A percentile compares a stretch with the other conserved stretches of the same genome.
These are phyloP conservation scores for Alethe castanea DNA, from an alignment of 2,113 vertebrate genomes.

Conservation along the genomic window DNA sequence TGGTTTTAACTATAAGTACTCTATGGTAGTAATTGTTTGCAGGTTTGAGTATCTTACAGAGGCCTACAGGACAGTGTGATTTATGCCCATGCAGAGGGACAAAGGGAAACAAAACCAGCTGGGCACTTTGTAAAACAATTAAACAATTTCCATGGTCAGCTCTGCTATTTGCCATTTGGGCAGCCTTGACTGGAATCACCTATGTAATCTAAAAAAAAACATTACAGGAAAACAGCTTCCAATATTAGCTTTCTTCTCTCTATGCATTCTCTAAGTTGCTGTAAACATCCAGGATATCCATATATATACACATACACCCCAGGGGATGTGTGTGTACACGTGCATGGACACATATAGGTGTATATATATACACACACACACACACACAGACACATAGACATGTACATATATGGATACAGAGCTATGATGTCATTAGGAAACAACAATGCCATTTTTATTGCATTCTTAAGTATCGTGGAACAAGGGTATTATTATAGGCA, in stretches of 20 bases:
- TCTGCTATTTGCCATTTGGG: neutral
- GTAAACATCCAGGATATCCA: constrained; percentile 20
- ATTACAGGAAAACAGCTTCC: neutral
- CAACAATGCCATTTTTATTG: constrained; percentile 33
- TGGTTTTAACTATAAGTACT: neutral
- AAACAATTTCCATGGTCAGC: neutral
- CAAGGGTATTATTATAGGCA: constrained; percentile 58
- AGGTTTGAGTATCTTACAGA: neutral
- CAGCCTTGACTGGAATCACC: neutral
- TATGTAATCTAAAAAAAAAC: neutral
- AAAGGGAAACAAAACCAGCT: neutral
- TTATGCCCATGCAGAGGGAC: neutral
- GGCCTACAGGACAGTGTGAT: neutral
- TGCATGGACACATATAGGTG: neutral
- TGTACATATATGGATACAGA: neutral
- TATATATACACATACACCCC: neutral
- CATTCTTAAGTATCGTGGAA: constrained; percentile 30
- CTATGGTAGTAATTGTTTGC: neutral
- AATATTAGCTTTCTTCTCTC: neutral
- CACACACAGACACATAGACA: neutral
- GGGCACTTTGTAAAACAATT: neutral
- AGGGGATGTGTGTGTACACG: neutral
- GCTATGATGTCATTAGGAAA: neutral
- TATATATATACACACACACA: neutral
- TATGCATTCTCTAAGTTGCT: neutral